phyloP scores from a whole-genome alignment of 2,113 vertebrate species.

The Salminus brasiliensis region DNA sequence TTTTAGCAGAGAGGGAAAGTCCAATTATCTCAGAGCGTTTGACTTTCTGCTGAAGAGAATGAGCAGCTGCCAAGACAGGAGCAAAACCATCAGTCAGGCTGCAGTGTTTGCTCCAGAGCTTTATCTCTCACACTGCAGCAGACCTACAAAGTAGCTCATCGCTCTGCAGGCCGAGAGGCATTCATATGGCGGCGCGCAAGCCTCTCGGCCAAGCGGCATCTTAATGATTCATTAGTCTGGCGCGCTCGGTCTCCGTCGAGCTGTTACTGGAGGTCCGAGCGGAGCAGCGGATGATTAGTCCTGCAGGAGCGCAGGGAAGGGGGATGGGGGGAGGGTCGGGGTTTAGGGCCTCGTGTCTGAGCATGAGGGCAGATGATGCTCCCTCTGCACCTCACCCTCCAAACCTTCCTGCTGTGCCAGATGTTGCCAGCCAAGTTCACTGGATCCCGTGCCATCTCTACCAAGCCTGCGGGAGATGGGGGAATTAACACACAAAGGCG shows the following conservation, averaged over 20 bases:
- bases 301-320: constrained; percentile 1
- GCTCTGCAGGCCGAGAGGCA: constrained; percentile 16
- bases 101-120: background rate
- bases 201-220: constrained; percentile 71
- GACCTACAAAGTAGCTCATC: background rate
- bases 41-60: background rate
- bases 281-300: constrained; percentile 66
- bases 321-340: background rate
- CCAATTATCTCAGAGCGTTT: background rate
- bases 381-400: constrained; percentile 36
- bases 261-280: constrained; percentile 64
- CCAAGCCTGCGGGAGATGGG: constrained; percentile 55
- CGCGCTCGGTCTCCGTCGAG: constrained; percentile 62
- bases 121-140: constrained; percentile 12
- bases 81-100: background rate
- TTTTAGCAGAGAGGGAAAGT: too few relatives aligned
- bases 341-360: background rate
- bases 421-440: constrained; percentile 61
- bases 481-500: constrained; percentile 22
- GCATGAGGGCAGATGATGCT: background rate
- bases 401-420: constrained; percentile 46
- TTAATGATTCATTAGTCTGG: constrained; percentile 76
- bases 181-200: constrained; percentile 68
- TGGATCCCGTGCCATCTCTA: constrained; percentile 51
- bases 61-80: background rate